Conservation (phyloP, 1,140 invertebrate genomes). For the Papilio polytes region DNA sequence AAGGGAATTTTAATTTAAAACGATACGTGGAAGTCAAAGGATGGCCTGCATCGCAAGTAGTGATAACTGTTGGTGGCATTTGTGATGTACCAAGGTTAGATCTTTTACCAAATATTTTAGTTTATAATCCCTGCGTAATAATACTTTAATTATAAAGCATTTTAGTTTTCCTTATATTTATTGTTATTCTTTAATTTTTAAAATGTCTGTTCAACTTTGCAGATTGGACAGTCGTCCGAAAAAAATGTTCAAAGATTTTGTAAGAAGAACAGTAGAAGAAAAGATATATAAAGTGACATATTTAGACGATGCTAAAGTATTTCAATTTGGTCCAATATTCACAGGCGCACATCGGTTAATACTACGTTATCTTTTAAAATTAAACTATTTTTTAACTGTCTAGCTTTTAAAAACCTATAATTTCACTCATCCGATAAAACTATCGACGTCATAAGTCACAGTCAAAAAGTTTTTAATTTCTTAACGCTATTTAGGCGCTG, state of each 20-base stretch:
- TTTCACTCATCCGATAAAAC: too few relatives aligned
- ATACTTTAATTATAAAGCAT: neutral
- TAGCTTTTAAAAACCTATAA: too few relatives aligned
- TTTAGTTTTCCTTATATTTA: neutral
- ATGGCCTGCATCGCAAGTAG: constrained; percentile 71
- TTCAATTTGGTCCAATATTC: constrained; percentile 78
- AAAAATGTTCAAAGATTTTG: constrained; percentile 78
- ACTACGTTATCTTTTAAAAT: neutral
- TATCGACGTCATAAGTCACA: too few relatives aligned
- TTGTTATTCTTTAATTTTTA: neutral
- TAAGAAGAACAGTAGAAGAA: constrained; percentile 66
- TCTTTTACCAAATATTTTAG: neutral
- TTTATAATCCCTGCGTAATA: neutral
- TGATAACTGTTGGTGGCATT: constrained; percentile 69
- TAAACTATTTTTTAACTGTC: too few relatives aligned
- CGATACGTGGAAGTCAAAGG: constrained; percentile 75
- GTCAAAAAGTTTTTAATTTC: neutral
- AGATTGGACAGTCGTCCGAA: constrained; percentile 75
- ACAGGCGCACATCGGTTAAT: constrained; percentile 64
- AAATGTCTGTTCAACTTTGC: constrained; percentile 41
- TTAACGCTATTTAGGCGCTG: neutral
- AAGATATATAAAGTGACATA: constrained; percentile 73
- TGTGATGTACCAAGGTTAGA: constrained; percentile 74
- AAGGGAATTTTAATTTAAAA: constrained; percentile 69
- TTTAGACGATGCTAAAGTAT: constrained; percentile 72